Conservation (phyloP, 2,113 vertebrate species). For the Dicentrarchus labrax region DNA sequence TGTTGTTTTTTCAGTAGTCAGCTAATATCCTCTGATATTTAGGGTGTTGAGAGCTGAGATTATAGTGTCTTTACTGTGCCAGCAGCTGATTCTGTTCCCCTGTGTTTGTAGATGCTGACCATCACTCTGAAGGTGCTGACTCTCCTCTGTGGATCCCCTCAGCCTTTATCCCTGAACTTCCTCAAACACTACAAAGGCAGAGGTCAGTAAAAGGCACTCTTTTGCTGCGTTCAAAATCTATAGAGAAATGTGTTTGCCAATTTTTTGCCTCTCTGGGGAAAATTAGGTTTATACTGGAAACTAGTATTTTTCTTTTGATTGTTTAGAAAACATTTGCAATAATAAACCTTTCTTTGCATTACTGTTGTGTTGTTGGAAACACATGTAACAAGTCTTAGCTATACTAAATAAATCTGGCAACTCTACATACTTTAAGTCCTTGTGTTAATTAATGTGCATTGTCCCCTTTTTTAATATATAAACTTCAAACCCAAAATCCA, state of each 20-base stretch:
- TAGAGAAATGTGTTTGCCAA: not conserved
- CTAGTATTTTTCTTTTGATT: not conserved
- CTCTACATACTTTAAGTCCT: too few relatives aligned
- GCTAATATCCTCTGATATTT: not conserved
- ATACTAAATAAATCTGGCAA: too few relatives aligned
- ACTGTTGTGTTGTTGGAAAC: not conserved
- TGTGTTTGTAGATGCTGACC: conserved; percentile 36
- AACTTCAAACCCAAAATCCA: not conserved
- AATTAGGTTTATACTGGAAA: not conserved
- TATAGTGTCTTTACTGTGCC: not conserved
- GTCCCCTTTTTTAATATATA: too few relatives aligned
- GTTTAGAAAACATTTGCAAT: not conserved
- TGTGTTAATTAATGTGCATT: not conserved
- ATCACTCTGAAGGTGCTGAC: conserved; percentile 30
- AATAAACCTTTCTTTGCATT: not conserved
- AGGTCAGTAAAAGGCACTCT: conserved; percentile 34
- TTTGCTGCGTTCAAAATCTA: not conserved
- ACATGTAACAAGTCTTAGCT: not conserved
- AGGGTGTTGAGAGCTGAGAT: not conserved
- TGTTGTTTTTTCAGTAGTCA: not conserved
- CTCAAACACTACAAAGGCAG: not conserved
- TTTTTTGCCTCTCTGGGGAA: not conserved
- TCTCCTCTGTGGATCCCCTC: conserved; percentile 9
- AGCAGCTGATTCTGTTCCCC: not conserved
- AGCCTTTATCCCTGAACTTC: not conserved